Conservation (phyloP, 1,140 invertebrate species). For the Lepidurus packardi region DNA sequence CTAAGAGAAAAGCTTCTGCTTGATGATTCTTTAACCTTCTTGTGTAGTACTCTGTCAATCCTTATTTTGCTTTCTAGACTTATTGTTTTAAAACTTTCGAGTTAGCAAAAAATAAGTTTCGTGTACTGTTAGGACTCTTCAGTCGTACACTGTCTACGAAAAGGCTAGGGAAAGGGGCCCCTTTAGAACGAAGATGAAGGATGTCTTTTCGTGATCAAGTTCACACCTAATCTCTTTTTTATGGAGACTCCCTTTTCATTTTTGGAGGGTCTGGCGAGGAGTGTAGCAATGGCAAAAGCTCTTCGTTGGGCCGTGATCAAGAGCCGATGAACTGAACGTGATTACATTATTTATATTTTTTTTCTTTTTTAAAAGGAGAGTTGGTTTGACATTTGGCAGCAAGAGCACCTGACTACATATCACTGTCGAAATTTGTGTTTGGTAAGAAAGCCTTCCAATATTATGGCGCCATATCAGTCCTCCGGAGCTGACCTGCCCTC, state of each 20-base stretch:
- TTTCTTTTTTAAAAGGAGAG: neutral
- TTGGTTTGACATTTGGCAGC: constrained; percentile 4
- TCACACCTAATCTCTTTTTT: neutral
- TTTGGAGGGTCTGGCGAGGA: neutral
- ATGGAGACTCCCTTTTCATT: neutral
- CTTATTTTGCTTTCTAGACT: too few species aligned
- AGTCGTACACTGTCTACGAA: neutral
- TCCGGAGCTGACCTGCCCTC: too few species aligned
- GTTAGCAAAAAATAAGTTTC: too few species aligned
- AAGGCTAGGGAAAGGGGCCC: neutral
- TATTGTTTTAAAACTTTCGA: too few species aligned
- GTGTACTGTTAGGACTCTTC: neutral
- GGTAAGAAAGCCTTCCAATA: too few species aligned
- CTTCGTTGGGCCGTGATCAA: neutral
- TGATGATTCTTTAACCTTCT: too few species aligned
- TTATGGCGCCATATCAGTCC: too few species aligned
- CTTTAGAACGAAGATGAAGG: neutral
- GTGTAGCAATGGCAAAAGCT: neutral
- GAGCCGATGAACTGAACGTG: neutral
- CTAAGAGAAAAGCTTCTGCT: neutral
- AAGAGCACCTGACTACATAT: neutral
- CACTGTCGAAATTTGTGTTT: too few species aligned
- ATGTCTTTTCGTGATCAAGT: constrained; percentile 11
- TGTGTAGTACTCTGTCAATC: too few species aligned
- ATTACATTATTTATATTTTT: neutral